Base-by-base conservation (phyloP, 2,797 vertebrate species). In the Enteromius mattozi region DNA sequence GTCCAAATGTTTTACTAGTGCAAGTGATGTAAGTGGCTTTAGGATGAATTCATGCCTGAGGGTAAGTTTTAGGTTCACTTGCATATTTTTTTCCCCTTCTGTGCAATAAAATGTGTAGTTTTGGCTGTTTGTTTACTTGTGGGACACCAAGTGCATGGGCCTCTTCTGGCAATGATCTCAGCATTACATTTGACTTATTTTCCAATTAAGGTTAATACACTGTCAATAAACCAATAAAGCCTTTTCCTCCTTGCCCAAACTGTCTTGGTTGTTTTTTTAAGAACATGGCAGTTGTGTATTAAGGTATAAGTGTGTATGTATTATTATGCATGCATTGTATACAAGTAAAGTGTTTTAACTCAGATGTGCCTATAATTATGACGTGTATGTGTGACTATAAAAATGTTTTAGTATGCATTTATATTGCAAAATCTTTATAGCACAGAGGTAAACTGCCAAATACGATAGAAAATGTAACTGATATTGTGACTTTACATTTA, bases 61-160 rank as follows among this genome's bases (percentile, higher is more conserved):
- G 81, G 71, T 66, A 76, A 66, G 81, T 82, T 82, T 51, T 8
- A 27, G 40, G 27, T 65, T 61, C 59, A 77, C 1, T n/a, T 13
- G 0, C 24, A 35, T 6, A 7, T 3, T n/a, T 14, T 4, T 7
- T 12, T 14, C 9, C 47, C 17, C n/a, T n/a, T n/a, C n/a, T n/a
- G 27, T 21, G 27, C n/a, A 76, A 76, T 51, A 75, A 75, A 82
- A 19, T 49, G 12, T 27, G 3, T 13, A 51, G 27, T 35, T 14
- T 37, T 75, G 71, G 72, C n/a, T 82, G 19, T 19, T 81, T 0
- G 2, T 27, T 45, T 66, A 27, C 3, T 2, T 74, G 2, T 47
- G 17, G 27, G 40, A 10, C 4, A 13, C 10, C 59, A 42, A 56
- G 71, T 63, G 54, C 37, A 40, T 45, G 24, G 0, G 8, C 42